phyloP scores from a whole-genome alignment of 1,140 invertebrate genomes.

The Amphibalanus amphitrite region DNA sequence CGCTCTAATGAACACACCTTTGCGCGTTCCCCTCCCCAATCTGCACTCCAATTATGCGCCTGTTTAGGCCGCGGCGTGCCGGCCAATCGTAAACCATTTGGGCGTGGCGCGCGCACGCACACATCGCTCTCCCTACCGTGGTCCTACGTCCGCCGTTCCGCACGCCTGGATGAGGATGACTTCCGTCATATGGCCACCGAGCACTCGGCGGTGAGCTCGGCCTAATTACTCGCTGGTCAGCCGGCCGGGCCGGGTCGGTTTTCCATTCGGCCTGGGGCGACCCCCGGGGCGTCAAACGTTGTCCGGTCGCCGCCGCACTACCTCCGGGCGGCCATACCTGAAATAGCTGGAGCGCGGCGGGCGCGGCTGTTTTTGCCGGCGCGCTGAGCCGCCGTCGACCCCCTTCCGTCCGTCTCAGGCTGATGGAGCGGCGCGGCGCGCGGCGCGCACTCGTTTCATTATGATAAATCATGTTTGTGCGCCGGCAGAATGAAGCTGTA shows the following conservation, averaged over 20 bases:
- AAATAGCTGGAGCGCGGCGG: background rate
- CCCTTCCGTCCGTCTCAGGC: no score
- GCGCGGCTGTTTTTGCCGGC: background rate
- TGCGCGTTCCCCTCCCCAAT: no score
- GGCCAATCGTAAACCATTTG: background rate
- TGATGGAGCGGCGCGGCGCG: no score
- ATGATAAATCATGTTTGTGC: background rate
- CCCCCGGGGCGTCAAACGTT: no score
- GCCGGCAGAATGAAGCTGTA: background rate
- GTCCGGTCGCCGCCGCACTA: no score
- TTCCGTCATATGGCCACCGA: background rate
- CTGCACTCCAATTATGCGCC: background rate
- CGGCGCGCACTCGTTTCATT: background rate
- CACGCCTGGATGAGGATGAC: no score
- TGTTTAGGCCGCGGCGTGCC: background rate
- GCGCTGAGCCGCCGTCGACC: no score
- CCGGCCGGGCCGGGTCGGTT: no score
- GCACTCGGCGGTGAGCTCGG: no score
- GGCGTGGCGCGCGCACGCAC: background rate
- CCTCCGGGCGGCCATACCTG: background rate
- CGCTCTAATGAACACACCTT: no score
- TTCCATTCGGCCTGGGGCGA: no score
- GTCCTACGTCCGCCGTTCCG: no score
- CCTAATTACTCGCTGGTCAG: background rate
- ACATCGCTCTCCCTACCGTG: background rate